phyloP scores from a whole-genome alignment of 2,797 vertebrate species.

The Pseudochirops cupreus region DNA sequence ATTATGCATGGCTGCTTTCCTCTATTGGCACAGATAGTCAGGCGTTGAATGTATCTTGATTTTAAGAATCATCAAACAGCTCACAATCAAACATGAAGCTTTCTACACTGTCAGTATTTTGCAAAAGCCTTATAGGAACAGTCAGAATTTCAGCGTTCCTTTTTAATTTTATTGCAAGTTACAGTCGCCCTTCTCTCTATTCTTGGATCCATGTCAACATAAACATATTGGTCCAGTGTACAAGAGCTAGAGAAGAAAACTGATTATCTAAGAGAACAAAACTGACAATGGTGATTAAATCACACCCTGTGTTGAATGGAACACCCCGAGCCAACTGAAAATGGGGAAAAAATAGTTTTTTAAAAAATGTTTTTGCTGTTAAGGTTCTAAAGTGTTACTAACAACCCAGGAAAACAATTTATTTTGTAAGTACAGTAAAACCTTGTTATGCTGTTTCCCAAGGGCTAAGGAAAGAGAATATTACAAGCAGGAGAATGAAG shows the following conservation, averaged over 20 bases:
- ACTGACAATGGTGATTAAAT: neutral
- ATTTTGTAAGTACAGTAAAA: constrained; percentile 71
- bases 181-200: constrained; percentile 45
- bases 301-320: constrained; percentile 4
- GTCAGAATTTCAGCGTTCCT: constrained; percentile 35
- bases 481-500: constrained; percentile 62
- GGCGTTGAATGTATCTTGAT: neutral
- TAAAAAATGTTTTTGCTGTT: constrained; percentile 16
- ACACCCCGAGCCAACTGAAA: constrained; percentile 20
- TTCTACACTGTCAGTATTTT: constrained; percentile 13
- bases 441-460: constrained; percentile 46
- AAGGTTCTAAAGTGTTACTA: constrained; percentile 53
- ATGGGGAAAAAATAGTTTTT: constrained; percentile 23
- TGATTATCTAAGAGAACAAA: constrained; percentile 9
- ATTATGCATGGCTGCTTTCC: constrained; percentile 3
- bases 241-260: constrained; percentile 24
- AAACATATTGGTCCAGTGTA: neutral
- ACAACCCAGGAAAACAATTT: constrained; percentile 58
- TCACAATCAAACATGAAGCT: neutral
- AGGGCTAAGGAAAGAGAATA: constrained; percentile 64
- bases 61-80: constrained; percentile 47
- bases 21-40: neutral
- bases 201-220: constrained; percentile 32
- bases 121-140: constrained; percentile 36
- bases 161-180: constrained; percentile 59